These are phyloP conservation scores for Bimastos eiseni DNA, from an alignment of 2,888 invertebrate species.

Conservation along the genomic window DNA sequence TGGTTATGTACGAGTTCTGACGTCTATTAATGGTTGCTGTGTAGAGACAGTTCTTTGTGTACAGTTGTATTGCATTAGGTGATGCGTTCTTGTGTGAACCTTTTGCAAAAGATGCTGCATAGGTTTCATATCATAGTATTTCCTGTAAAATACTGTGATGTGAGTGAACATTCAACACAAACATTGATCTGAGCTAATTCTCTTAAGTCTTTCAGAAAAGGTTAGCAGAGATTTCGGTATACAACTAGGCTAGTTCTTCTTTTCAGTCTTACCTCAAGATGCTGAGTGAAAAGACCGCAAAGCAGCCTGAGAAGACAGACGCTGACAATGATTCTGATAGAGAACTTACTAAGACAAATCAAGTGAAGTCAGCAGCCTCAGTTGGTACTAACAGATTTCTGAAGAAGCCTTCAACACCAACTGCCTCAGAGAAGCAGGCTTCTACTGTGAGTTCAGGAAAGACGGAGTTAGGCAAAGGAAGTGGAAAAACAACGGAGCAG, in stretches of 20 bases:
- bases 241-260: background rate
- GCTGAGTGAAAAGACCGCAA: background rate
- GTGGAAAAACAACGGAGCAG: background rate
- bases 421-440: background rate
- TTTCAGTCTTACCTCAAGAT: conserved; percentile 13
- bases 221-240: background rate
- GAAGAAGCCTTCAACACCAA: background rate
- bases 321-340: background rate
- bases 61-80: too few species aligned
- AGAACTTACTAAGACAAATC: background rate
- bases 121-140: too few species aligned
- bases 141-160: too few species aligned
- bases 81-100: too few species aligned
- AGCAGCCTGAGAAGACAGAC: background rate
- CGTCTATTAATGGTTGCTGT: too few species aligned
- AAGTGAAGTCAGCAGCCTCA: background rate
- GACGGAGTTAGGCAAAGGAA: background rate
- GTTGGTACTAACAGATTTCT: background rate
- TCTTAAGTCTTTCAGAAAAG: background rate
- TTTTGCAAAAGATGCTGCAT: too few species aligned
- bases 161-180: too few species aligned
- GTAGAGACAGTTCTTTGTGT: too few species aligned
- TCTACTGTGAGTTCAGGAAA: background rate
- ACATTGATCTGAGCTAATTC: background rate
- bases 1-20: too few species aligned